Evolutionary conservation across 2,888 invertebrate species (phyloP), one percentile per base, ranked within the genome.

Genomic region (Agonum fuliginosum): DNA sequence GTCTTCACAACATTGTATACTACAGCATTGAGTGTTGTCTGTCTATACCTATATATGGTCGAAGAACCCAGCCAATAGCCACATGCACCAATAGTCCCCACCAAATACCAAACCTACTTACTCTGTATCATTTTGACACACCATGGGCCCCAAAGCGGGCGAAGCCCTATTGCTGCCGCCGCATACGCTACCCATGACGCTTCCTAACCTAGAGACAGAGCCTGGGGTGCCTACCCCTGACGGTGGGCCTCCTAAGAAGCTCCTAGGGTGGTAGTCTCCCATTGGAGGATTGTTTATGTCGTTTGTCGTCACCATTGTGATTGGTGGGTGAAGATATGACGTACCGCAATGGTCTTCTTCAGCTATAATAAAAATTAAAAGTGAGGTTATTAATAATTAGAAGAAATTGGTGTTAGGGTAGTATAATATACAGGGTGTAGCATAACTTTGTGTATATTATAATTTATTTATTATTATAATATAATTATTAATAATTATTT

Each of bases 311-410:
- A 86, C 85, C 78, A 86, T 83, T n/a, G 86, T 83, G 80, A 84
- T 85, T 46, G 82, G 78, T 12, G 82, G 76, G 83, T 75, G 83
- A 81, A 80, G 84, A 84, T 79, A 84, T 84, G 81, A 83, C 84
- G 82, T 81, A 19, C 85, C 81, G 79, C 91, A 86, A 86, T 94
- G 94, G 86, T 94, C 94, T 87, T 94, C 94, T 86, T 94, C 94
- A 80, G 94, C 94, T 91, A 87, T 81, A 86, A 51, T 27, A 77
- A 71, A 41, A 24, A 41, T 72, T 78, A 30, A 74, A 58, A 41
- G 3, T 41, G 3, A 41, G 12, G 41, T 41, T n/a, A 3, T n/a
- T 27, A 41, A 6, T 41, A n/a, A n/a, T 41, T 6, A 17, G 43
- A 6, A 3, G 14, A n/a, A n/a, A n/a, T n/a, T n/a, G n/a, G n/a